Evolutionary conservation across 2,888 invertebrate species (phyloP), one percentile per base, ranked within the genome.

Genomic region (Metopia argyrocephala): DNA sequence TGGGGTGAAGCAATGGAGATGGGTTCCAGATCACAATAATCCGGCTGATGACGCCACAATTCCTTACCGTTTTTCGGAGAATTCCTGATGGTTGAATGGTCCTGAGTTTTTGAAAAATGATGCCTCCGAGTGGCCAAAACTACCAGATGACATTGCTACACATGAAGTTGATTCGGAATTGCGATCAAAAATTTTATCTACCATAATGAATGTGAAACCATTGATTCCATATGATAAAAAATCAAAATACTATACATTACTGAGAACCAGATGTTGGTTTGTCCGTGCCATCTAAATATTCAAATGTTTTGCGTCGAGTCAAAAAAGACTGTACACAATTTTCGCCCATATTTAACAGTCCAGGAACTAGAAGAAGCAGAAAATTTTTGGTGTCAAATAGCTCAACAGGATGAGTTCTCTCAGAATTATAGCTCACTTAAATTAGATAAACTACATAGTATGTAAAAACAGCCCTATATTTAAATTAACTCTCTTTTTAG

Each of bases 41-140:
- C 71, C 71, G 15, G 62, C 62, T 18, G 62, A 48, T 9, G 62
- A 62, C 25, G 64, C 64, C 4, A 73, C 64, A 28, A 54, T 27
- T 20, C 64, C 64, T 7, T 15, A 64, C 5, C 6, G 48, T 56
- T 73, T 71, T 38, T 64, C 62, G 2, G 59, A 23, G 5, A 61
- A 61, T 20, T 50, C 70, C 6, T 50, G 50, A 0, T 71, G 70
- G 61, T 18, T 71, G 15, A 61, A 52, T 54, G 70, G 70, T n/a
- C 61, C 70, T 0, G 3, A 28, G 12, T 70, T 61, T 61, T 61
- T 70, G 18, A 52, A 21, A 54, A 20, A 1, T 9, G 12, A 52
- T 20, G 38, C 23, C 2, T 6, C 5, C 1, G 28, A 71, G 20
- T 71, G 62, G 27, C 71, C 62, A 46, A 54, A 5, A 5, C 20